These are phyloP conservation scores for Rostratula benghalensis DNA, from an alignment of 2,113 vertebrate species.

Conservation along the genomic window DNA sequence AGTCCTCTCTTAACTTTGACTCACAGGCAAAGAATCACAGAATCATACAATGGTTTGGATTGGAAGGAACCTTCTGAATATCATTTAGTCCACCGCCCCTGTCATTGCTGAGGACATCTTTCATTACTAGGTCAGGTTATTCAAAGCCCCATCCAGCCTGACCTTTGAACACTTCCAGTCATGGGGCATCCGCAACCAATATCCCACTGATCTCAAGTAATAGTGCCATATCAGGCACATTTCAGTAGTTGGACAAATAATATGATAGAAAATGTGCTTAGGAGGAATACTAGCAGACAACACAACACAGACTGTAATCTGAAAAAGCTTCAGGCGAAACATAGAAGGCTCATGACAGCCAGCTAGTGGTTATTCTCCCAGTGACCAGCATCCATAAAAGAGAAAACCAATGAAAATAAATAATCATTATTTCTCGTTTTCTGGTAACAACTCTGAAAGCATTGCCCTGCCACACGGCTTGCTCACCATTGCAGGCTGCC, in stretches of 20 bases:
- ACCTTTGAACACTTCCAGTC: not conserved
- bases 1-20: not conserved
- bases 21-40: not conserved
- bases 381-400: not conserved
- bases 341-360: not conserved
- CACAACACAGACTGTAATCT: not conserved
- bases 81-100: fast-evolving
- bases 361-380: not conserved
- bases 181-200: not conserved
- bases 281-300: not conserved
- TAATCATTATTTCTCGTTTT: not conserved
- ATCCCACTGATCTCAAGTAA: not conserved
- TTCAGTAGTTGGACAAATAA: not conserved
- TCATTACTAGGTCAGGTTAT: not conserved
- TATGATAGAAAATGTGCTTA: not conserved
- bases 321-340: not conserved
- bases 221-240: not conserved
- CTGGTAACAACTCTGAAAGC: not conserved
- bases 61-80: not conserved
- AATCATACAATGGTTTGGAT: not conserved
- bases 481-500: not conserved
- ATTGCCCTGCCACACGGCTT: not conserved
- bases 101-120: not conserved
- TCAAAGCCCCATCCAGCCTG: not conserved
- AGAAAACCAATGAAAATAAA: not conserved